These are phyloP conservation scores for Steatornis caripensis DNA, from an alignment of 2,113 vertebrate genomes.

Conservation along the genomic window DNA sequence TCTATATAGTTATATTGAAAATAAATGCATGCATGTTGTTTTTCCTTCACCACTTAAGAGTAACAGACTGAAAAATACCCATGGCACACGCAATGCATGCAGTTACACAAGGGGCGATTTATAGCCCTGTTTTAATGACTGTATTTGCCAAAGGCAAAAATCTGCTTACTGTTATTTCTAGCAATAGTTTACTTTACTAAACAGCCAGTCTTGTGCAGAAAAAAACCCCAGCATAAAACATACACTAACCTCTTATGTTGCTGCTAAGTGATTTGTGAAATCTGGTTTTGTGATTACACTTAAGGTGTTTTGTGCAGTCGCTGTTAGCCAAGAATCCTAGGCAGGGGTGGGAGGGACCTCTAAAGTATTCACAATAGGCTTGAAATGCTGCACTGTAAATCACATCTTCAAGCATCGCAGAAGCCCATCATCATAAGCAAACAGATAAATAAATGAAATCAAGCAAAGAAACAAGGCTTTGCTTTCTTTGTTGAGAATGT, in stretches of 20 bases:
- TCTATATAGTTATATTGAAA: background rate
- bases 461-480: background rate
- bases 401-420: background rate
- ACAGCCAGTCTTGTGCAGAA: background rate
- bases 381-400: background rate
- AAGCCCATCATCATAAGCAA: background rate
- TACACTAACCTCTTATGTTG: background rate
- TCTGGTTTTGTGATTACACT: background rate
- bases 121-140: slow-evolving; percentile 10
- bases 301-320: background rate
- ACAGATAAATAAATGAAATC: background rate
- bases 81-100: background rate
- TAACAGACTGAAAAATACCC: background rate
- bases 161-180: slow-evolving; percentile 18
- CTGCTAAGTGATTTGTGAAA: background rate
- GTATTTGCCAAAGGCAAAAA: slow-evolving; percentile 30
- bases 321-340: background rate
- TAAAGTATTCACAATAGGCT: background rate
- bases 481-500: background rate
- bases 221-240: background rate
- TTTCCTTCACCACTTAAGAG: background rate
- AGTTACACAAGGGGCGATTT: background rate
- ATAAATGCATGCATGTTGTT: background rate
- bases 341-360: background rate
- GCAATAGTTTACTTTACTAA: background rate